These are phyloP conservation scores for Nasua narica DNA, from an alignment of 2,797 vertebrate species.

Conservation along the genomic window DNA sequence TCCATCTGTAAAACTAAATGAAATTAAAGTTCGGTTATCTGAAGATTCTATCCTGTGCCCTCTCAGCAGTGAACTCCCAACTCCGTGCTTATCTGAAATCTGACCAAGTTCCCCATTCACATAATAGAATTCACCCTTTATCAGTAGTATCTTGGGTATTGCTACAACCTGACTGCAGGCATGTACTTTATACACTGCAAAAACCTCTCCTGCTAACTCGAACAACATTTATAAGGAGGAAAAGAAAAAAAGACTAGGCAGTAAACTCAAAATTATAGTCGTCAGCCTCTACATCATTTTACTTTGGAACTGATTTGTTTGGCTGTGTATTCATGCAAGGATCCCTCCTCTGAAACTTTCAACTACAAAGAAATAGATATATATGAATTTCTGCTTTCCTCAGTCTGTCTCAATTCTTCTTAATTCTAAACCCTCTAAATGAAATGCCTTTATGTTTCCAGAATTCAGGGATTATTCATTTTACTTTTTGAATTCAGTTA, in stretches of 20 bases:
- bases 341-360: neutral
- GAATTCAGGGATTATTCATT: neutral
- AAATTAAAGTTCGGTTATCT: conserved; percentile 31
- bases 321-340: neutral
- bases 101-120: neutral
- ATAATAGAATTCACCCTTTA: neutral
- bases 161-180: neutral
- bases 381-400: neutral
- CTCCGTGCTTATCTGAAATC: neutral
- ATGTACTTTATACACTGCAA: neutral
- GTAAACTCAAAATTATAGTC: neutral
- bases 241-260: neutral
- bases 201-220: neutral
- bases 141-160: neutral
- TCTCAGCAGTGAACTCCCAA: neutral
- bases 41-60: conserved; percentile 21
- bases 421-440: conserved; percentile 1
- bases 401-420: conserved; percentile 2
- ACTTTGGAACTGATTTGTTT: neutral
- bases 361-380: neutral
- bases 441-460: conserved; percentile 10
- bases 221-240: neutral
- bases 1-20: conserved; percentile 20
- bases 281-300: neutral
- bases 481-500: neutral